A percentile compares a stretch with the other conserved stretches of the same genome.
phyloP scores from a whole-genome alignment of 1,140 invertebrate species.

The Nephotettix cincticeps region DNA sequence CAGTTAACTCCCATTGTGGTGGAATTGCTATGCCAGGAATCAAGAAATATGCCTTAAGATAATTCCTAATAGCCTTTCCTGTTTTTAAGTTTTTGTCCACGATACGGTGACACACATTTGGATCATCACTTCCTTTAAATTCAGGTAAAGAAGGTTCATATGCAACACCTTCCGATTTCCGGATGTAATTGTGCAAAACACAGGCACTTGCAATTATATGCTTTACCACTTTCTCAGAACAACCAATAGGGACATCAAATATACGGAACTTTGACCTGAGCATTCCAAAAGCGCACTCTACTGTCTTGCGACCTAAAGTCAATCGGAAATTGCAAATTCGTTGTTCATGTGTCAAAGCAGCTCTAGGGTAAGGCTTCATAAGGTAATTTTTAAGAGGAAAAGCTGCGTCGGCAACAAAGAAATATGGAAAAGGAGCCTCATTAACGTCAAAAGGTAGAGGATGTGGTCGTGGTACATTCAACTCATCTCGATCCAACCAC shows the following conservation, averaged over 20 bases:
- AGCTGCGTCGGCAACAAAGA: slow-evolving; percentile 38
- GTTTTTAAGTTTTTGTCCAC: slow-evolving; percentile 11
- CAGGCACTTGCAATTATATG: slow-evolving; percentile 15
- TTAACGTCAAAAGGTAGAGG: slow-evolving; percentile 20
- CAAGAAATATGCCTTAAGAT: slow-evolving; percentile 4
- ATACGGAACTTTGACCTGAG: slow-evolving; percentile 14
- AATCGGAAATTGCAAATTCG: slow-evolving; percentile 33
- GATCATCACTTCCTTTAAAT: neutral
- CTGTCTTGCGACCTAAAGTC: slow-evolving; percentile 23
- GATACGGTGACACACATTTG: slow-evolving; percentile 15
- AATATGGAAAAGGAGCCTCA: slow-evolving; percentile 32
- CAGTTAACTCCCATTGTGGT: slow-evolving; percentile 8
- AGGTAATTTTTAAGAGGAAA: slow-evolving; percentile 33
- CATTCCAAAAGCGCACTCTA: slow-evolving; percentile 32
- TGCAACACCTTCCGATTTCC: slow-evolving; percentile 18
- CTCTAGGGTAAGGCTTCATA: slow-evolving; percentile 36
- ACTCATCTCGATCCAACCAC: slow-evolving; percentile 19
- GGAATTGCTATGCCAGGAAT: too few species aligned
- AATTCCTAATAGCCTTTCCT: slow-evolving; percentile 5
- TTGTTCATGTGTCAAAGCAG: slow-evolving; percentile 22
- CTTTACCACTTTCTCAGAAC: slow-evolving; percentile 14
- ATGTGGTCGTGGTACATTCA: slow-evolving; percentile 24
- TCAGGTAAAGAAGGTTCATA: slow-evolving; percentile 3
- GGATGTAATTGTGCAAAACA: slow-evolving; percentile 23
- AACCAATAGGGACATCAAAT: slow-evolving; percentile 14